Base-by-base conservation (phyloP, 2,797 vertebrate genomes). In the Hipposideros larvatus region DNA sequence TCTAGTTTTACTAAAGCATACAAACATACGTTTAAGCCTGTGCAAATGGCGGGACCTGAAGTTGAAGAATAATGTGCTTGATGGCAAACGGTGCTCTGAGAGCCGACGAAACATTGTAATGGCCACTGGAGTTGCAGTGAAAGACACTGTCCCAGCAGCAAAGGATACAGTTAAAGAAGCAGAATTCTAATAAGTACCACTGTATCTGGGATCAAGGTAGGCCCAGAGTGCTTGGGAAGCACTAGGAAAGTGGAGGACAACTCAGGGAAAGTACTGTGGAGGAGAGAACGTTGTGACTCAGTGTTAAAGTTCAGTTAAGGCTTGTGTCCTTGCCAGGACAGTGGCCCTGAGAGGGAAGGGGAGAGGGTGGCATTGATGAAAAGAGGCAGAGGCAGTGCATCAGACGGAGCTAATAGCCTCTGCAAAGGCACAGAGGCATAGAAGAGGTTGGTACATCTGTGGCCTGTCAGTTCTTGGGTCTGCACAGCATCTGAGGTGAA, bases 1-100 rank as follows among this genome's bases (percentile, higher is more conserved):
- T 51, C 14, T 90, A 34, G 18, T 70, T 92, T 75, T 51, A 59
- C 7, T 78, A 66, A 83, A 89, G 80, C 28, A 4, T 78, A 16
- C 91, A 37, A 87, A 14, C 15, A 16, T 57, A 37, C n/a, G 37
- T 48, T 87, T 37, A 13, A 66, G 5, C 7, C 16, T 55, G 4
- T 68, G 5, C 31, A 75, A 78, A 79, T 46, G 4, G 94, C 1
- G 4, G 2, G 0, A 7, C 7, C 26, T 84, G 28, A 68, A 57
- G 37, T 24, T 51, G 65, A 71, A 70, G 10, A 74, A 34, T 14
- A 57, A 63, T 53, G 66, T 61, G 41, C 21, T 74, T 86, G 11
- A 43, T 66, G 19, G 5, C 5, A 89, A 70, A 26, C 21, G 2
- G 22, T 87, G 18, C 14, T 91, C 10, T 57, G 46, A 90, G 15